Evolutionary conservation across 1,140 invertebrate genomes (phyloP).

Genomic region (Neodiprion fabricii): DNA sequence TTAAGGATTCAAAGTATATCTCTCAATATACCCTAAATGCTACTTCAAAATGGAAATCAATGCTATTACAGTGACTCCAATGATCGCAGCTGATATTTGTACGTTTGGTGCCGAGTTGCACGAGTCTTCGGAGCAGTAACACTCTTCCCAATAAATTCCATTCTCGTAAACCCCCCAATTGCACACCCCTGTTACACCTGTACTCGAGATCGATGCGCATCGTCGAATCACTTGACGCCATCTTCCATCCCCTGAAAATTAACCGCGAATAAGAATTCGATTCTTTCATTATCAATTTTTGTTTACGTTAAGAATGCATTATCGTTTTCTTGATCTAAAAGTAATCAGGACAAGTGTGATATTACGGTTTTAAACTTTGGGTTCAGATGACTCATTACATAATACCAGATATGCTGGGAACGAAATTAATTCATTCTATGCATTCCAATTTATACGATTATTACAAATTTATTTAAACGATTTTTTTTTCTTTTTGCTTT

Average conservation of each 20-base stretch:
- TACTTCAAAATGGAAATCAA: neutral
- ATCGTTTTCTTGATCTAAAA: too few relatives aligned
- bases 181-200: conserved; percentile 88
- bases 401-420: too few relatives aligned
- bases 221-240: conserved; percentile 91
- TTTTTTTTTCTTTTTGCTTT: neutral
- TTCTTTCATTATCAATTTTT: too few relatives aligned
- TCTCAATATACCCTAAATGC: neutral
- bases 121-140: conserved; percentile 87
- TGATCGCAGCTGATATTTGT: neutral
- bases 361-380: too few relatives aligned
- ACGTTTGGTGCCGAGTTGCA: conserved; percentile 69
- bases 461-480: too few relatives aligned
- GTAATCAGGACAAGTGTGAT: too few relatives aligned
- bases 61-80: neutral
- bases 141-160: conserved; percentile 94
- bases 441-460: neutral
- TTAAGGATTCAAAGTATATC: too few relatives aligned
- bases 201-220: conserved; percentile 89
- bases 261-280: neutral
- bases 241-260: conserved; percentile 81
- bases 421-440: too few relatives aligned
- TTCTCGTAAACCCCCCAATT: conserved; percentile 96
- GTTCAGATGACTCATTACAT: too few relatives aligned
- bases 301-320: too few relatives aligned